Evolutionary conservation across 2,113 vertebrate genomes (phyloP).

Genomic region (Tympanuchus pallidicinctus): DNA sequence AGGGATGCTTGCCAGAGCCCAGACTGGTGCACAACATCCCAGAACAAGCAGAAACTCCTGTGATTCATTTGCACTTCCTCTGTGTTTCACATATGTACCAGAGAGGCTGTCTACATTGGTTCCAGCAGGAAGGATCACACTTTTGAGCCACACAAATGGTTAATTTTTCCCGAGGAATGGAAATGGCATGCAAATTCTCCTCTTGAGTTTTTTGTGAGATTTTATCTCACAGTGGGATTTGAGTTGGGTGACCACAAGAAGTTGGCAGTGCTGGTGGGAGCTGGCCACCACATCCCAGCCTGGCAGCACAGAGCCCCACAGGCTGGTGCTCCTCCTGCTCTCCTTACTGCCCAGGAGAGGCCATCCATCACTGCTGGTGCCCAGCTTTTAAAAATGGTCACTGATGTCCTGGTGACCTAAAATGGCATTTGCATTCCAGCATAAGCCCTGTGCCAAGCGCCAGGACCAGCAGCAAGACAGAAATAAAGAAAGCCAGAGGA

Average conservation of each 20-base stretch:
- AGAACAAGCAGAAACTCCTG: not conserved
- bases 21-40: fast-evolving
- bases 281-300: not conserved
- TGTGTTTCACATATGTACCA: fast-evolving
- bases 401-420: not conserved
- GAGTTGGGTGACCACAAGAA: not conserved
- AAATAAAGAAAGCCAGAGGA: not conserved
- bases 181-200: not conserved
- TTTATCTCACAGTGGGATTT: not conserved
- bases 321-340: not conserved
- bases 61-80: not conserved
- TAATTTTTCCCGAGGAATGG: not conserved
- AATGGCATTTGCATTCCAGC: fast-evolving
- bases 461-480: not conserved
- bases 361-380: not conserved
- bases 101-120: not conserved
- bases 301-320: not conserved
- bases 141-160: not conserved
- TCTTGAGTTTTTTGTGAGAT: not conserved
- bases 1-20: not conserved
- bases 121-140: not conserved
- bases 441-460: not conserved
- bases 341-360: not conserved
- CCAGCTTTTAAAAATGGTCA: not conserved
- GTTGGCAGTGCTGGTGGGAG: not conserved